Evolutionary conservation across 2,113 vertebrate species (phyloP).

Genomic region (Fukomys damarensis): DNA sequence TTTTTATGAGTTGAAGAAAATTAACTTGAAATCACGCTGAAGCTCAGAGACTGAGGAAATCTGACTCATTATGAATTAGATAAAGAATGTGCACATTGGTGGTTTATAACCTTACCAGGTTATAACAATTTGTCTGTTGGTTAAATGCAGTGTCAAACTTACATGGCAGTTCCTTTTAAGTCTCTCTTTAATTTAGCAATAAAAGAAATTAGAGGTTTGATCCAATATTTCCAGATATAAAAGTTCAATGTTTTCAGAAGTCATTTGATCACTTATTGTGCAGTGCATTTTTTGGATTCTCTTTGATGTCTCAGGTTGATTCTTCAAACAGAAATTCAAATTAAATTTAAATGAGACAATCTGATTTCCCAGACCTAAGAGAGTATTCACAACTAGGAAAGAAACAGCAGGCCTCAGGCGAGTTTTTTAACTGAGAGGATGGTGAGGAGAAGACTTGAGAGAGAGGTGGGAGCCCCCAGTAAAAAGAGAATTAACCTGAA

Average conservation of each 20-base stretch:
- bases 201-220: constrained; percentile 78
- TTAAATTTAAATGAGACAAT: constrained; percentile 84
- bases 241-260: constrained; percentile 70
- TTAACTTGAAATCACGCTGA: constrained; percentile 1
- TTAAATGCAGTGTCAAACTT: constrained; percentile 69
- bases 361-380: constrained; percentile 76
- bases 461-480: not conserved
- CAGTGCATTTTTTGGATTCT: constrained; percentile 64
- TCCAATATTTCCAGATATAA: constrained; percentile 73
- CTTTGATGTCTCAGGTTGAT: constrained; percentile 83
- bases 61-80: constrained; percentile 4
- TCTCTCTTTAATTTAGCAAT: constrained; percentile 73
- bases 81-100: not conserved
- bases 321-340: constrained; percentile 84
- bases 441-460: not conserved
- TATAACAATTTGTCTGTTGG: constrained; percentile 65
- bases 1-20: constrained; percentile 64
- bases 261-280: constrained; percentile 82
- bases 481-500: not conserved
- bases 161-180: constrained; percentile 68
- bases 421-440: constrained; percentile 2
- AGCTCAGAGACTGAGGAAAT: constrained; percentile 7
- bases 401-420: not conserved
- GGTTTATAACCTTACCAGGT: constrained; percentile 24
- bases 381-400: constrained; percentile 75